Percentiles rank a stretch among this genome's conserved stretches.
Evolutionary conservation across 2,113 vertebrate species (phyloP).

Genomic region (Oryzias javanicus): DNA sequence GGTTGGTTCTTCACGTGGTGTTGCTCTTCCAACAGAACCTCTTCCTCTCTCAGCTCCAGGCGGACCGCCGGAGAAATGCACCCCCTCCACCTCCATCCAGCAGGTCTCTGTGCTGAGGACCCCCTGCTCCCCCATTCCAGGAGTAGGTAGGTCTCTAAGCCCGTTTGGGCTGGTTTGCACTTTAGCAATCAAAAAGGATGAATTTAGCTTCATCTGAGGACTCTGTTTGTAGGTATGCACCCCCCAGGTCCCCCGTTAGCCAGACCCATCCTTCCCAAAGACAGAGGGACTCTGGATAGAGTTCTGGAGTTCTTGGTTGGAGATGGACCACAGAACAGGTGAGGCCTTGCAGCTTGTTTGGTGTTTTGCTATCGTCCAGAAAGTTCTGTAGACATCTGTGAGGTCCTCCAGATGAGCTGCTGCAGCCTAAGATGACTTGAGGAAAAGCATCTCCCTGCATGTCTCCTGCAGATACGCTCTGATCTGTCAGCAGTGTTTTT

Average conservation of each 20-base stretch:
- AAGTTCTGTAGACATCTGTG: no score
- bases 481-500: constrained; percentile 97
- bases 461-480: constrained; percentile 84
- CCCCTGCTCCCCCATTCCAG: constrained; percentile 83
- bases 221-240: constrained; percentile 81
- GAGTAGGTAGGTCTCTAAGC: constrained; percentile 83
- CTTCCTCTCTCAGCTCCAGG: constrained; percentile 80
- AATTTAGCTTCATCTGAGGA: neutral
- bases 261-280: constrained; percentile 90
- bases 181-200: neutral
- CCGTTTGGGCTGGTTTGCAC: no score
- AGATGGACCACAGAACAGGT: constrained; percentile 98
- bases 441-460: neutral
- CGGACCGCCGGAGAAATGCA: constrained; percentile 85
- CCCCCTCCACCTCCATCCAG: constrained; percentile 58
- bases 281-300: constrained; percentile 88
- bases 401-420: no score
- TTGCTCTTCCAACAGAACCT: constrained; percentile 40
- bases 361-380: neutral
- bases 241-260: constrained; percentile 94
- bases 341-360: constrained; percentile 1
- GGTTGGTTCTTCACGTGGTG: constrained; percentile 1
- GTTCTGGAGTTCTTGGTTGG: constrained; percentile 96
- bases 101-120: constrained; percentile 74
- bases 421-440: neutral